Evolutionary conservation across 2,888 invertebrate species (phyloP), one percentile per base, ranked within the genome.

Genomic region (Schizotus pectinicornis): DNA sequence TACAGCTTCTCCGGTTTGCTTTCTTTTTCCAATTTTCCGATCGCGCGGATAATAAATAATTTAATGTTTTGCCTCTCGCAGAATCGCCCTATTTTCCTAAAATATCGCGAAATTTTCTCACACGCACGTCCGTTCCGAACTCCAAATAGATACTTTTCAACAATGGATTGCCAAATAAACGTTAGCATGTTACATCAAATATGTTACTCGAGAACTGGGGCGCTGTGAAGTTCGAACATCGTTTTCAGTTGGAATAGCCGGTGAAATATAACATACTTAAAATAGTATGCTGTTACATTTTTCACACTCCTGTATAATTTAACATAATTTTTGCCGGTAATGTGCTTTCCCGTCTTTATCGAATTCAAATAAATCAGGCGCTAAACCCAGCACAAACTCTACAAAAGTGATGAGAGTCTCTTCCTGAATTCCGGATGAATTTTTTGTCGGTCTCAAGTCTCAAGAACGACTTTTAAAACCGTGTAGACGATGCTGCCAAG

Each of bases 101-200:
- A 45, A 45, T 45, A 45, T 45, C 13, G 11, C 13, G 14, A 7
- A 34, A 33, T 33, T 45, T 12, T 34, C 34, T 45, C 13, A 43
- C 33, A 43, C 11, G 33, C 31, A 31, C 30, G 11, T 9, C 31
- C 13, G 43, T 43, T 43, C 1, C 37, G 37, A 11, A 43, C 34
- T 31, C 34, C 22, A 33, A 32, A 45, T 45, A 45, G 45, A 12
- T 45, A 34, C 8, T 42, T 9, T 45, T 45, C 31, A 45, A 45
- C 45, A 45, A 45, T 45, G 31, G 45, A 45, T 45, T 45, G 34
- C 45, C 45, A 45, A 34, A 33, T 45, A 33, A 45, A 45, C 13
- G 45, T 45, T 33, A 9, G 45, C 14, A 32, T 45, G 45, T 45
- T 45, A 12, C 34, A 9, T 45, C 13, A 45, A 33, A 45, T 45